phyloP scores from a whole-genome alignment of 2,113 vertebrate genomes.

The Colossoma macropomum region DNA sequence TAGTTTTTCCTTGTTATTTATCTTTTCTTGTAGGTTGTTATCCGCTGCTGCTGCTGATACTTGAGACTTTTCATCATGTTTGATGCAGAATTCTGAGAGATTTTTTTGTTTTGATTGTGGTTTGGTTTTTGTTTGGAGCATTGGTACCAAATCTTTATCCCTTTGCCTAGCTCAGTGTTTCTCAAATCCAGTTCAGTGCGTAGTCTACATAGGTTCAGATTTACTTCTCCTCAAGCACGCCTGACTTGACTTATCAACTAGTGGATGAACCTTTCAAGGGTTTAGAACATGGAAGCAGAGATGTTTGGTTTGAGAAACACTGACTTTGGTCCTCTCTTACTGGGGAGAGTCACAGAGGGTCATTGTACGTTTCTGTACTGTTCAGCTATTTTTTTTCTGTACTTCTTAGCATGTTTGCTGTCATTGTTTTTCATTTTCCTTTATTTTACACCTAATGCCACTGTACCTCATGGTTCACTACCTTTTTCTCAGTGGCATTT shows the following conservation, averaged over 20 bases:
- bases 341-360: neutral
- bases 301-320: neutral
- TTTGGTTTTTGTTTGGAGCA: neutral
- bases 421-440: neutral
- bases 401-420: neutral
- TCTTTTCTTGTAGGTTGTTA: neutral
- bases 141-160: neutral
- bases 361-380: neutral
- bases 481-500: neutral
- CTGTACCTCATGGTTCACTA: slow-evolving; percentile 16
- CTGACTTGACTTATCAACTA: neutral
- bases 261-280: neutral
- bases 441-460: neutral
- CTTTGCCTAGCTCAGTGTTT: neutral
- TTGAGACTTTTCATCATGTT: neutral
- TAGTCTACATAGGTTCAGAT: neutral
- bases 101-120: neutral
- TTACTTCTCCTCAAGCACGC: too few relatives aligned
- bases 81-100: slow-evolving; percentile 4
- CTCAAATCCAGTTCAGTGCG: neutral
- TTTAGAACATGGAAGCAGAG: neutral
- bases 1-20: neutral
- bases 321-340: neutral
- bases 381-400: neutral
- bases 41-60: slow-evolving; percentile 31